Evolutionary conservation across 2,113 vertebrate species (phyloP).

Genomic region (Halcyon malimbica): DNA sequence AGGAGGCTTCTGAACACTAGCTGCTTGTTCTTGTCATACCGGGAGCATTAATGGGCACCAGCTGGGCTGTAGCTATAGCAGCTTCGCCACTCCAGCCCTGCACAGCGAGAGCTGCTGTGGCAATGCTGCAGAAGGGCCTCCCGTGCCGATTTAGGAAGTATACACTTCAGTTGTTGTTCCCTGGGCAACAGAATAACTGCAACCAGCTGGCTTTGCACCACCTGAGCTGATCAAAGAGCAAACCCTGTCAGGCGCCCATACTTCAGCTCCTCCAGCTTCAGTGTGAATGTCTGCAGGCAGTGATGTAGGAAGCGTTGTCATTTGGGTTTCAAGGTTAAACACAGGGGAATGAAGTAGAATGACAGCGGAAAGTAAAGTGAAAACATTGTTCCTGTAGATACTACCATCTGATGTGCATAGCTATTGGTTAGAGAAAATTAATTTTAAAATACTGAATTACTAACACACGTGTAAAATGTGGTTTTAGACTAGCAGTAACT

Average conservation of each 20-base stretch:
- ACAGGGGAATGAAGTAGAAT: slow-evolving; percentile 10
- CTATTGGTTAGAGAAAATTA: background rate
- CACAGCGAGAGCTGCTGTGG: slow-evolving; percentile 67
- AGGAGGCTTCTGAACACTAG: slow-evolving; percentile 32
- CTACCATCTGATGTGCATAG: background rate
- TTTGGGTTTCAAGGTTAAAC: slow-evolving; percentile 66
- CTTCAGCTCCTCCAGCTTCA: slow-evolving; percentile 44
- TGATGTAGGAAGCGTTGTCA: slow-evolving; percentile 8
- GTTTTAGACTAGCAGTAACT: background rate
- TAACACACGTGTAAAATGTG: background rate
- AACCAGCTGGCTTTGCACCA: slow-evolving; percentile 76
- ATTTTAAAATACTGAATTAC: background rate
- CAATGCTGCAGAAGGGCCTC: slow-evolving; percentile 68
- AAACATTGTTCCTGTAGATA: background rate
- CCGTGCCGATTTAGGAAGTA: slow-evolving; percentile 66
- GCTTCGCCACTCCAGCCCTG: slow-evolving; percentile 65
- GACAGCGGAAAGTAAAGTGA: background rate
- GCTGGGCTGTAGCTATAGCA: slow-evolving; percentile 71
- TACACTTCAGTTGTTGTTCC: slow-evolving; percentile 75
- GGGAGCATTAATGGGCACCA: slow-evolving; percentile 74
- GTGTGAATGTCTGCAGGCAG: slow-evolving; percentile 49
- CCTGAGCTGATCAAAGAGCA: slow-evolving; percentile 67
- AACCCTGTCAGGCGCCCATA: slow-evolving; percentile 39
- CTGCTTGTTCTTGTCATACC: slow-evolving; percentile 45
- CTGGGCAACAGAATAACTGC: slow-evolving; percentile 69